Evolutionary conservation across 2,113 vertebrate species (phyloP), one percentile per base, ranked within the genome.

Genomic region (Stercorarius parasiticus): DNA sequence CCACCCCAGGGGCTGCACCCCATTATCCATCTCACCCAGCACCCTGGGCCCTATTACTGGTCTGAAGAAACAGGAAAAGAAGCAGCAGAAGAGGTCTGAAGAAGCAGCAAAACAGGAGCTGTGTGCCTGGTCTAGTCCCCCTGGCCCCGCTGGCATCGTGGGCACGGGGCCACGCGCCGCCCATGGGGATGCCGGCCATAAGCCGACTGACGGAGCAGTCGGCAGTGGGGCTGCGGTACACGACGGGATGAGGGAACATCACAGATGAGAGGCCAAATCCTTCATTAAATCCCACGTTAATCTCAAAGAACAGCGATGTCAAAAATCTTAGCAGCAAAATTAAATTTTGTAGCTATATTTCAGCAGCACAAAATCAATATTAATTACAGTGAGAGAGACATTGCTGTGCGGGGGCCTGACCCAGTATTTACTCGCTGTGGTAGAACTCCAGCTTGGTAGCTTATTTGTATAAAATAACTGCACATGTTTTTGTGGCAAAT

Each of bases 271-370:
- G 82, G 80, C 88, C 82, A 97, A 96, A 97, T 96, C 97, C 93
- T 78, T 91, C 94, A 91, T 96, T 98, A 95, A 98, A 96, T 86
- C 93, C 96, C 87, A 72, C 61, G 79, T 94, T 97, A 96, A 97
- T 96, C 94, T 96, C 93, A 55, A 90, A 87, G 95, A 97, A 88
- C 91, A 94, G 87, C 55, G 2, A 95, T 94, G 96, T 97, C 96
- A 98, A 95, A 97, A 98, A 96, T 95, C 96, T 96, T 95, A 97
- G 93, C 95, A 95, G 93, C 93, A 95, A 97, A 97, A 96, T 97
- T 96, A 96, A 96, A 95, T 95, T 61, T 66, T 95, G 79, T 82
- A 91, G 88, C 92, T 94, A 67, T 97, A 93, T 97, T 97, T 98
- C 93, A 91, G 95, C 96, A 92, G 93, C 91, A 91, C 59, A 96